Conservation (phyloP, 2,113 vertebrate genomes). For the Lipotes vexillifer region DNA sequence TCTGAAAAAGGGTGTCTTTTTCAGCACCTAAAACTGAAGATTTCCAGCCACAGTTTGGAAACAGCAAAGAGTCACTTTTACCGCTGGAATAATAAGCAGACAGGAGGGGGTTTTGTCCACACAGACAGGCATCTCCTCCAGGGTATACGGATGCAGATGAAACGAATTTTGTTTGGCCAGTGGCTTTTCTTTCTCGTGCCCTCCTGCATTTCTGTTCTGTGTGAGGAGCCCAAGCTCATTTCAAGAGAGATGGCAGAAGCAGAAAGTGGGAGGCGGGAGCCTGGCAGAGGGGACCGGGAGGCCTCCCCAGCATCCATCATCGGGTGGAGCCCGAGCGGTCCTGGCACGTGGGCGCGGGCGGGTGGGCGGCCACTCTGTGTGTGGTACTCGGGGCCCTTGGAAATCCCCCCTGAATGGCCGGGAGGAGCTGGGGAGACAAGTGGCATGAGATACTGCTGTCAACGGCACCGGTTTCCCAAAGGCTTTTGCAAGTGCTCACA, state of each 20-base stretch:
- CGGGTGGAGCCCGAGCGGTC: background rate
- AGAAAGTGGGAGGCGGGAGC: background rate
- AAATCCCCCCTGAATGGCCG: slow-evolving; percentile 9
- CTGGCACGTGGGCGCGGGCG: background rate
- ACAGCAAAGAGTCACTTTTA: background rate
- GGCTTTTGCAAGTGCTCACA: slow-evolving; percentile 46
- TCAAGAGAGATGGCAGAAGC: background rate
- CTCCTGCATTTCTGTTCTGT: background rate
- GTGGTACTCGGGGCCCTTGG: background rate
- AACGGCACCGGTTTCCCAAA: slow-evolving; percentile 33
- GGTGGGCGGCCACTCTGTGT: background rate
- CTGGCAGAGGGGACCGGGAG: background rate
- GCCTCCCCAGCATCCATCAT: background rate
- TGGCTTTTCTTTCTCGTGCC: background rate
- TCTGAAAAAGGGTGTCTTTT: background rate
- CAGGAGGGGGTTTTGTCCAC: background rate
- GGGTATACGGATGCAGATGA: background rate
- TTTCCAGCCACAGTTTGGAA: background rate
- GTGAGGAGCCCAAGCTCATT: background rate
- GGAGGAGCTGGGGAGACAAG: background rate
- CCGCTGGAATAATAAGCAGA: background rate
- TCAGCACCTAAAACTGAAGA: background rate
- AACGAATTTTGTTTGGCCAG: background rate
- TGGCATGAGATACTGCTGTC: background rate
- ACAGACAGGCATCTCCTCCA: background rate